Conservation (phyloP, 2,797 vertebrate species). For the Naso thynnoides region DNA sequence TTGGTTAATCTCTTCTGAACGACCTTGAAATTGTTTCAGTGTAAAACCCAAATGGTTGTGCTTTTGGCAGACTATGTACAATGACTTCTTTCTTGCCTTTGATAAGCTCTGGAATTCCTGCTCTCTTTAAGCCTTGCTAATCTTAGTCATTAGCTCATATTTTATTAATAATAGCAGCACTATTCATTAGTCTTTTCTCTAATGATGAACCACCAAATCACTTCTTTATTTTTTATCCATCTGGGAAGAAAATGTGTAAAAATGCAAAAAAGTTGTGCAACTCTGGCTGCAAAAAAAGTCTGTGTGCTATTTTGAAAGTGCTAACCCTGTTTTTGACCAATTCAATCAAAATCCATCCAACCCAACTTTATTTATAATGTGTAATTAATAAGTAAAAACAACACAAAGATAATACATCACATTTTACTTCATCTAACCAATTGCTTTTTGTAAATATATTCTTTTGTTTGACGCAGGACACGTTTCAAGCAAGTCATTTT, state of each 20-base stretch:
- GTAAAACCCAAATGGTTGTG: constrained; percentile 22
- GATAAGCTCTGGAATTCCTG: constrained; percentile 36
- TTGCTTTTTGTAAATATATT: too few relatives aligned
- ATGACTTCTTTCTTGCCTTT: constrained; percentile 36
- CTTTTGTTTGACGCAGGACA: too few relatives aligned
- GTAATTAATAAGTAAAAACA: too few relatives aligned
- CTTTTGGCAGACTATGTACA: constrained; percentile 32
- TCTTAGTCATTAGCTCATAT: constrained; percentile 17
- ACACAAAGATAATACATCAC: too few relatives aligned
- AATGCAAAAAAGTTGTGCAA: neutral
- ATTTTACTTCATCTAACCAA: too few relatives aligned
- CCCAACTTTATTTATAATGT: too few relatives aligned
- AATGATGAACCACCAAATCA: neutral
- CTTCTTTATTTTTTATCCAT: neutral
- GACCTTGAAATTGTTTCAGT: constrained; percentile 13
- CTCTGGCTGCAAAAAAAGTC: too few relatives aligned
- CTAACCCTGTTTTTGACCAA: too few relatives aligned
- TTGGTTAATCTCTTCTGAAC: neutral
- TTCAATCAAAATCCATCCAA: too few relatives aligned
- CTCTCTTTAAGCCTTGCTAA: constrained; percentile 43
- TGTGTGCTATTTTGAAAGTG: too few relatives aligned
- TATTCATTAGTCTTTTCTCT: constrained; percentile 5
- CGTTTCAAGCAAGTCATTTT: too few relatives aligned
- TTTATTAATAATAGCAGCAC: constrained; percentile 9
- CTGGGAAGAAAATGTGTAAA: neutral